These are phyloP conservation scores for Erythrolamprus reginae DNA, from an alignment of 2,113 vertebrate genomes.

Conservation along the genomic window DNA sequence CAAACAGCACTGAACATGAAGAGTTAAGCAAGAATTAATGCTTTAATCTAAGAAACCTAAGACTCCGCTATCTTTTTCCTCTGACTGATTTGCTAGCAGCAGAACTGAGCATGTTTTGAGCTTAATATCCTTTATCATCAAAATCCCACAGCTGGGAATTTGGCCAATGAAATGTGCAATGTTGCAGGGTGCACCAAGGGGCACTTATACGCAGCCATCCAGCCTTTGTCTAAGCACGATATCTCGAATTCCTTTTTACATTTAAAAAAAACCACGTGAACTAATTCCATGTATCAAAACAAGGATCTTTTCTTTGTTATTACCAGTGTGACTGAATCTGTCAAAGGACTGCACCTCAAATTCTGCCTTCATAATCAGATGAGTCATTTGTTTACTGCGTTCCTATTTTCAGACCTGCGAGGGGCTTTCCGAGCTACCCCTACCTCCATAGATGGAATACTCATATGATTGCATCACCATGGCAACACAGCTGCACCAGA, in stretches of 20 bases:
- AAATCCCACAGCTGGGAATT: conserved; percentile 19
- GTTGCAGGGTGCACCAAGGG: neutral
- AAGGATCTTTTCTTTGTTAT: neutral
- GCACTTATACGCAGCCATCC: conserved; percentile 2
- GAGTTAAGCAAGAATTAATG: conserved; percentile 35
- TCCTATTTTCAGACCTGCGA: conserved; percentile 34
- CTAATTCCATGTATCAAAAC: neutral
- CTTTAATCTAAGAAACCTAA: neutral
- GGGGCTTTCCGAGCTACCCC: conserved; percentile 53
- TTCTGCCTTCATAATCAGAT: conserved; percentile 38
- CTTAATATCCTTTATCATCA: neutral
- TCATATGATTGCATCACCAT: conserved; percentile 60
- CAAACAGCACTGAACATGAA: conserved; percentile 18
- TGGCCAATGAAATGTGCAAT: conserved; percentile 32
- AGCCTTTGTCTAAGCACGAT: conserved; percentile 1
- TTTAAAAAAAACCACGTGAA: neutral
- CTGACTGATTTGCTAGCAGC: neutral
- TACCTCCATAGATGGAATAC: conserved; percentile 60
- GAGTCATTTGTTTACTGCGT: conserved; percentile 52
- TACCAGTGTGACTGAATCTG: neutral
- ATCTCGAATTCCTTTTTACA: neutral
- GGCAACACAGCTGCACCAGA: conserved; percentile 56
- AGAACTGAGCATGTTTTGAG: conserved; percentile 18
- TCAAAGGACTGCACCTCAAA: conserved; percentile 33
- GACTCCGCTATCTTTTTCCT: neutral